Base-by-base conservation (phyloP, 1,140 invertebrate species). In the Globodera rostochiensis region DNA sequence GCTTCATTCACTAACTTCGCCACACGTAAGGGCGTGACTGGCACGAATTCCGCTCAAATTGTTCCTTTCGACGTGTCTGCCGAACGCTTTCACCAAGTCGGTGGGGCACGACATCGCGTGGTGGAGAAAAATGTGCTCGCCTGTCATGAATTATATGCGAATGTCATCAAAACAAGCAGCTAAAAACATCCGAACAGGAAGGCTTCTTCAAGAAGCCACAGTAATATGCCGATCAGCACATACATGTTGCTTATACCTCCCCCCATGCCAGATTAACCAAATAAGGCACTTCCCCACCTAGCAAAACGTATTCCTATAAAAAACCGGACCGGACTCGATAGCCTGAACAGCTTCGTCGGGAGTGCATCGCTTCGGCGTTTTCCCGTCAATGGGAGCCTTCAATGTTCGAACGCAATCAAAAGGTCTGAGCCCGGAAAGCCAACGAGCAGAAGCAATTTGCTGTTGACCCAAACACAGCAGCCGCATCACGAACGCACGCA, bases 11-110 rank as follows among this genome's bases (percentile, higher is more conserved):
- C 74, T 84, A 49, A 86, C 66, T n/a, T 85, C 78, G 1, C 84
- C 84, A 66, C 69, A 74, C 9, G 81, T 47, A n/a, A 85, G n/a
- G 19, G 80, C 80, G 70, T 89, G 88, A 53, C 53, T 80, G 36
- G 84, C 57, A 8, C 73, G 60, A 46, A 88, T 82, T 57, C 80
- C 70, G 8, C n/a, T 50, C 6, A 86, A 71, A 47, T 67, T 13
- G 13, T 86, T 50, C 53, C 6, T 49, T 11, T 78, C 47, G 60
- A 81, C 76, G 74, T 80, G 82, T 50, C 57, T 71, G 21, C 53
- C 47, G 15, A 82, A 75, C 13, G 81, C 75, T 69, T 79, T 83
- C 21, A 87, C 25, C 60, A 87, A 76, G 82, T 86, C 84, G 46
- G 79, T 81, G 4, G 86, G 86, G 13, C 77, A 85, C 11, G 84